These are phyloP conservation scores for Poeciliopsis turrubarensis DNA, from an alignment of 2,113 vertebrate species.

Conservation along the genomic window DNA sequence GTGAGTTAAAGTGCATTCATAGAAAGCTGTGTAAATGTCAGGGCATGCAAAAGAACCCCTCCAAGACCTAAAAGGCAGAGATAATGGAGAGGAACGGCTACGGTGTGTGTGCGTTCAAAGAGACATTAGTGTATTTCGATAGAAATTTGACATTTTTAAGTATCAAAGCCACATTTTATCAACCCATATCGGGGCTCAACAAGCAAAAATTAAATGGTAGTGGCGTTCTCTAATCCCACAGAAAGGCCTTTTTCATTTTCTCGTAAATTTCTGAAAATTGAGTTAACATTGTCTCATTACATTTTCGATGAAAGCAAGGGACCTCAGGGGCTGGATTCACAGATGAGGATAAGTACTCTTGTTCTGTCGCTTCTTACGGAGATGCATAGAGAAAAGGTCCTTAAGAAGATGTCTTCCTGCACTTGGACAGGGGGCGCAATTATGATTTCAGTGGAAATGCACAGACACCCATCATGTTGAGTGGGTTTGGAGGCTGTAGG, in stretches of 20 bases:
- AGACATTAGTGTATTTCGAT: slow-evolving; percentile 21
- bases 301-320: slow-evolving; percentile 69
- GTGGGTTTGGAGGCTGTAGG: slow-evolving; percentile 77
- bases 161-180: slow-evolving; percentile 47
- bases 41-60: slow-evolving; percentile 26
- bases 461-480: slow-evolving; percentile 76
- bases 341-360: slow-evolving; percentile 74
- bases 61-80: slow-evolving; percentile 24
- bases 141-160: slow-evolving; percentile 48
- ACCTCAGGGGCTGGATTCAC: slow-evolving; percentile 76
- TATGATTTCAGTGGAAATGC: slow-evolving; percentile 77
- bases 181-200: slow-evolving; percentile 31
- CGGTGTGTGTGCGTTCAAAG: background rate
- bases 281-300: slow-evolving; percentile 80
- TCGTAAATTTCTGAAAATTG: slow-evolving; percentile 72
- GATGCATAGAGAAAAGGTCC: slow-evolving; percentile 79
- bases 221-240: slow-evolving; percentile 31
- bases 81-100: slow-evolving; percentile 8
- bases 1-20: slow-evolving; percentile 23
- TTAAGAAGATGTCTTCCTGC: slow-evolving; percentile 79
- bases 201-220: slow-evolving; percentile 51
- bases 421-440: slow-evolving; percentile 81
- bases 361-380: slow-evolving; percentile 74
- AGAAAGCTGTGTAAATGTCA: slow-evolving; percentile 54
- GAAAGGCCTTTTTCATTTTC: slow-evolving; percentile 62